phyloP scores from a whole-genome alignment of 1,140 invertebrate species.

The Bradysia coprophila region DNA sequence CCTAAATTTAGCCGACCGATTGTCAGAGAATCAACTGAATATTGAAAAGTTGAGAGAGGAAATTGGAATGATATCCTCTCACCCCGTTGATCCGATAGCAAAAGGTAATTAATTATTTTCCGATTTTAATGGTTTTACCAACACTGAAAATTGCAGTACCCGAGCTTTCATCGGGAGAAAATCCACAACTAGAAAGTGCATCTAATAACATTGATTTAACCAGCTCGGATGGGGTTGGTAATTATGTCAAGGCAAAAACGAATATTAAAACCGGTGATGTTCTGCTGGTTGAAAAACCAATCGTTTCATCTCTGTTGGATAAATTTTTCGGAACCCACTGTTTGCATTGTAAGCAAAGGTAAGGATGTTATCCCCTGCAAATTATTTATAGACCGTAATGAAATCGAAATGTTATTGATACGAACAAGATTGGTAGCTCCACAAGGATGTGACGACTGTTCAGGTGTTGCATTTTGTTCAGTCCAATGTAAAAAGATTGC shows the following conservation, averaged over 20 bases:
- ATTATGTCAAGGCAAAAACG: constrained; percentile 35
- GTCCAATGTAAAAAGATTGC: constrained; percentile 45
- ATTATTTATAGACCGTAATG: not conserved
- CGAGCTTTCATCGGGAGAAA: constrained; percentile 12
- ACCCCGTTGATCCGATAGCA: too few relatives aligned
- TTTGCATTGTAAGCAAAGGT: constrained; percentile 62
- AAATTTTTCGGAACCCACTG: constrained; percentile 60
- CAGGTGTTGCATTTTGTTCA: constrained; percentile 56
- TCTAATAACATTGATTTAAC: constrained; percentile 27
- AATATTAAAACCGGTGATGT: constrained; percentile 41
- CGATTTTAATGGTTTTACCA: too few relatives aligned
- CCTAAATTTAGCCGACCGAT: too few relatives aligned
- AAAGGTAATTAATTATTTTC: too few relatives aligned
- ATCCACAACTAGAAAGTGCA: constrained; percentile 18
- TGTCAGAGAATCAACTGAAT: too few relatives aligned
- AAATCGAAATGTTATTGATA: not conserved
- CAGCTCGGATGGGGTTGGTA: constrained; percentile 26
- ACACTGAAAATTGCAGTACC: constrained; percentile 9
- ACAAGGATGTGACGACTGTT: constrained; percentile 55
- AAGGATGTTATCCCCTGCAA: not conserved
- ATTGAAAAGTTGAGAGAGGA: too few relatives aligned
- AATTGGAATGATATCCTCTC: too few relatives aligned
- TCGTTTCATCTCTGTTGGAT: constrained; percentile 50
- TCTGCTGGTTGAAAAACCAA: constrained; percentile 51
- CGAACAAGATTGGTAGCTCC: constrained; percentile 33